Base-by-base conservation (phyloP, 1,140 invertebrate species). In the Schlechtendalia chinensis region DNA sequence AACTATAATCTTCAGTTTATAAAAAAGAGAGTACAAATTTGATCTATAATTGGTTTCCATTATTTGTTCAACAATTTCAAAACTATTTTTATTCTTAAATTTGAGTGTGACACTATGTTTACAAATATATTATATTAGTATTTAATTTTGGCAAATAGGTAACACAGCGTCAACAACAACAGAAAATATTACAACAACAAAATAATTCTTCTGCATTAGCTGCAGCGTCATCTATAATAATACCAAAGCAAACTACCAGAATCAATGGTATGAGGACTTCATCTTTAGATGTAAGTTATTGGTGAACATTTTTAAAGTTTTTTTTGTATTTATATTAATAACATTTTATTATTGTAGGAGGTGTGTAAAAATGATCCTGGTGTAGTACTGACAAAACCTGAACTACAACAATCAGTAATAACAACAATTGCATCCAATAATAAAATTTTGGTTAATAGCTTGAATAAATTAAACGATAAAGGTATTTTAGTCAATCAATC, bases 361-460 rank as follows among this genome's bases (percentile, higher is more conserved):
- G 16, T 24, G 19, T 61, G 53, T 27, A 79, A 79, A 63, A 79
- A 79, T 2, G 75, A 79, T 47, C 24, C 8, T 4, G 14, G 8
- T 19, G 24, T 50, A 77, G 12, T 22, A 27, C 32, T 61, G 2
- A n/a, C 39, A n/a, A 79, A 79, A 63, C 61, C 75, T 27, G 75
- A 79, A 45, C n/a, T 14, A n/a, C 53, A 75, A 59, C 56, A 45
- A 27, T 61, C 75, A 63, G 75, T 79, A 27, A 79, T 79, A 17
- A 79, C 75, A 47, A 63, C 75, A 27, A 29, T 79, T 79, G 6
- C 75, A 14, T 79, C 75, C 0, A 79, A 19, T 63, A 87, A 86
- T 27, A 90, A 90, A 47, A 90, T 90, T 82, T 90, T 89, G 0
- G 82, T 90, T 6, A 90, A 89, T 16, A 90, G 89, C 83, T 90